Percentiles rank a stretch among this genome's conserved stretches.
phyloP scores from a whole-genome alignment of 2,888 invertebrate species.

The Cephus rjabovi region DNA sequence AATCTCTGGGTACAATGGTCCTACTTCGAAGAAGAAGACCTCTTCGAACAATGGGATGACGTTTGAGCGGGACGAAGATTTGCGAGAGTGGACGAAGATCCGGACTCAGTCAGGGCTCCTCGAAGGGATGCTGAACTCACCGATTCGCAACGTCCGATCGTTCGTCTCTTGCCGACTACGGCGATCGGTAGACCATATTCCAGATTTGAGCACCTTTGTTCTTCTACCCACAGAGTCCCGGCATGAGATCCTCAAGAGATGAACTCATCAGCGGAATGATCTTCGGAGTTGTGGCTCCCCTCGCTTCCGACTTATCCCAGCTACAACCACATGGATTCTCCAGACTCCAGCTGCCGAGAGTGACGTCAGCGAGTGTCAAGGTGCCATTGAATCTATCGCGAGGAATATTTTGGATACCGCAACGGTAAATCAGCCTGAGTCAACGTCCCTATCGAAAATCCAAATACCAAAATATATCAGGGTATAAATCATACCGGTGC shows the following conservation, averaged over 20 bases:
- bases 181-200: background rate
- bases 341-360: background rate
- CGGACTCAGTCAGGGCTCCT: background rate
- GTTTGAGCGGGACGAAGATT: background rate
- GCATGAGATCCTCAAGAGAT: background rate
- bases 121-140: background rate
- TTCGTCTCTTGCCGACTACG: background rate
- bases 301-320: background rate
- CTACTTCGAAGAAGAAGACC: slow-evolving; percentile 26
- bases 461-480: slow-evolving; percentile 45
- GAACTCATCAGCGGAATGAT: background rate
- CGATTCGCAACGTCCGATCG: background rate
- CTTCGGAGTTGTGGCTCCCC: background rate
- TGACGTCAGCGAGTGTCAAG: background rate
- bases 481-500: slow-evolving; percentile 42
- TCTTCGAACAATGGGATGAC: slow-evolving; percentile 24
- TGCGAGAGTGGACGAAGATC: background rate
- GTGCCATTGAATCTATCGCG: background rate
- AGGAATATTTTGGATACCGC: background rate
- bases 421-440: background rate
- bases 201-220: too few relatives aligned
- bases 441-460: slow-evolving; percentile 37
- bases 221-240: background rate
- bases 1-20: slow-evolving; percentile 52
- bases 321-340: background rate